Base-by-base conservation (phyloP, 2,888 invertebrate species). In the Cantharis nigra region DNA sequence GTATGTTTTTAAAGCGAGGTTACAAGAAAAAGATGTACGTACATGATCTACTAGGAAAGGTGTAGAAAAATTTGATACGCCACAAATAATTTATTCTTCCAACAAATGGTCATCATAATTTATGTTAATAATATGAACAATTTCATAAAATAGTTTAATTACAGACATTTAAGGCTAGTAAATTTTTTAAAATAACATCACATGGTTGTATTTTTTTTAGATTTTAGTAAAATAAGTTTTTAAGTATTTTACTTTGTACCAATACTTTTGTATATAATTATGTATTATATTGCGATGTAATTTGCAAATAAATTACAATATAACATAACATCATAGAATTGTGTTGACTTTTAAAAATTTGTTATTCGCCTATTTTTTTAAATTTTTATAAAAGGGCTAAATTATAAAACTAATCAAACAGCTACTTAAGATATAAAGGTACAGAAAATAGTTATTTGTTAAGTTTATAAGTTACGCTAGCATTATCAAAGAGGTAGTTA, bases 21-120 rank as follows among this genome's bases (percentile, higher is more conserved):
- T 94, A 94, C 87, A 93, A 92, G 85, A 95, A 94, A 88, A 95
- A 94, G 88, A 88, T 91, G 83, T 94, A 94, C 87, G 91, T 92
- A 83, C 93, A 93, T 89, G 93, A 92, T 85, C 85, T 92, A 80
- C 88, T 93, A 83, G 93, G 93, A 83, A 94, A 94, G 90, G 94
- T 94, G 86, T 94, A 91, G 90, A 84, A 87, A 77, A 70, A 76
- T 73, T 28, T 65, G 71, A 20, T 16, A 62, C 63, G 74, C 72
- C 62, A 69, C 74, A 77, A 80, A 81, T 75, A 78, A 72, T 80
- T 81, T 78, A 79, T 72, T 81, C 77, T 81, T 81, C 82, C 81
- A 80, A 82, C 81, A 80, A 80, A 81, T 81, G 80, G 78, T 75
- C 75, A 70, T 63, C 75, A 63, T 72, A 67, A 67, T 26, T 67